Evolutionary conservation across 2,113 vertebrate species (phyloP).

Genomic region (Eupsittula cactorum): DNA sequence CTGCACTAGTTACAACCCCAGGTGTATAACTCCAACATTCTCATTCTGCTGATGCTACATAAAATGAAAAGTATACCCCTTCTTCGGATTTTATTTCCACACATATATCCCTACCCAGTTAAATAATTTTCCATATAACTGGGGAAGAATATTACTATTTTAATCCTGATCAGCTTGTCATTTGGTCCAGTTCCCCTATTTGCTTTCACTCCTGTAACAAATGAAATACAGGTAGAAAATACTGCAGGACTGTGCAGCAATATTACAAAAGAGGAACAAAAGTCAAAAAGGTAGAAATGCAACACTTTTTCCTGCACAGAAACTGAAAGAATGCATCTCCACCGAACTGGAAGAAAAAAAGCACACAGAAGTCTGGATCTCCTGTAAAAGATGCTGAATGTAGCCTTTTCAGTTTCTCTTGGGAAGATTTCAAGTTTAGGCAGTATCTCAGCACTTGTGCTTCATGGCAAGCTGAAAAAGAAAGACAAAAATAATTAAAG

Average conservation of each 20-base stretch:
- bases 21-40: conserved; percentile 42
- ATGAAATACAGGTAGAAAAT: conserved; percentile 50
- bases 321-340: conserved; percentile 63
- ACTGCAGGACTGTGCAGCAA: conserved; percentile 52
- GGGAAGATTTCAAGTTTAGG: conserved; percentile 64
- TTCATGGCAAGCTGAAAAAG: conserved; percentile 93
- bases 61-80: conserved; percentile 19
- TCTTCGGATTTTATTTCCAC: conserved; percentile 60
- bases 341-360: conserved; percentile 58
- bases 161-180: conserved; percentile 39
- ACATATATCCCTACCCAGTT: neutral
- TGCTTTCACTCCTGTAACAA: conserved; percentile 34
- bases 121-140: conserved; percentile 13
- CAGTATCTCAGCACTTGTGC: conserved; percentile 92
- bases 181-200: conserved; percentile 66
- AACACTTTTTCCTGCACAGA: conserved; percentile 52
- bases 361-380: conserved; percentile 58
- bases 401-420: conserved; percentile 63
- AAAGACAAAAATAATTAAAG: neutral
- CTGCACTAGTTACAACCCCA: neutral
- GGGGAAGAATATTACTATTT: conserved; percentile 15
- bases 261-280: conserved; percentile 65
- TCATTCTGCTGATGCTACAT: conserved; percentile 50
- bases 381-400: conserved; percentile 61
- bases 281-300: conserved; percentile 56